Percentiles rank a stretch among this genome's conserved stretches.
Conservation (phyloP, 1,140 invertebrate species). For the Drosophila sp. region DNA sequence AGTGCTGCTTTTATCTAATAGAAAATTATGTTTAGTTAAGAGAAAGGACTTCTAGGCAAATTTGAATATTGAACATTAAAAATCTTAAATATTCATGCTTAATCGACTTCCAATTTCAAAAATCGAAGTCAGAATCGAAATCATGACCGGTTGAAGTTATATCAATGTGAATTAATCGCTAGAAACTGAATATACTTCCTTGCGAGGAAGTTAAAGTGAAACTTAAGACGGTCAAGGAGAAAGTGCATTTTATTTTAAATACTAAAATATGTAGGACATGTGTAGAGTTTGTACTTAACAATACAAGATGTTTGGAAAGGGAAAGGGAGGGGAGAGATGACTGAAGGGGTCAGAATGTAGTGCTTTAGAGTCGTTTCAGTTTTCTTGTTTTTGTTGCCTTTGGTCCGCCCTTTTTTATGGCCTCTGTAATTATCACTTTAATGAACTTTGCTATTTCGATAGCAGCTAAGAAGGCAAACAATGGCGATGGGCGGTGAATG, state of each 20-base stretch:
- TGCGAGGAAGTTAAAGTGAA: no score
- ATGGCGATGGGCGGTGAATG: constrained; percentile 41
- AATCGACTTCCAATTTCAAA: no score
- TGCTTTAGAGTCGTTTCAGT: constrained; percentile 2
- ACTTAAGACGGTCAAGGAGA: not conserved
- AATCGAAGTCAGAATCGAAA: no score
- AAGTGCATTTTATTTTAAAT: not conserved
- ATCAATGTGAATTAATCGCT: no score
- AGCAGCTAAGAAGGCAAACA: constrained; percentile 51
- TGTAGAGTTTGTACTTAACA: not conserved
- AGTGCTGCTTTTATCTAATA: no score
- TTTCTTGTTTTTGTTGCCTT: no score
- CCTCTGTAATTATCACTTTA: constrained; percentile 82
- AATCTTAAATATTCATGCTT: no score
- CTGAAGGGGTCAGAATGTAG: not conserved
- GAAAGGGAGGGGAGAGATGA: not conserved
- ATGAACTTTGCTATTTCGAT: constrained; percentile 80
- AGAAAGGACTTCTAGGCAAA: no score
- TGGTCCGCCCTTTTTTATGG: constrained; percentile 50
- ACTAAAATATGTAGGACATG: not conserved
- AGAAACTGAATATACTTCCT: no score
- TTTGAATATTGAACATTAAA: no score
- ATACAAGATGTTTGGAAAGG: constrained; percentile 12
- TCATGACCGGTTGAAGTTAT: no score
- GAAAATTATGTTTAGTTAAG: no score